A percentile compares a stretch with the other conserved stretches of the same genome.
These are phyloP conservation scores for Digitonthophagus gazella DNA, from an alignment of 2,888 invertebrate genomes.

Conservation along the genomic window DNA sequence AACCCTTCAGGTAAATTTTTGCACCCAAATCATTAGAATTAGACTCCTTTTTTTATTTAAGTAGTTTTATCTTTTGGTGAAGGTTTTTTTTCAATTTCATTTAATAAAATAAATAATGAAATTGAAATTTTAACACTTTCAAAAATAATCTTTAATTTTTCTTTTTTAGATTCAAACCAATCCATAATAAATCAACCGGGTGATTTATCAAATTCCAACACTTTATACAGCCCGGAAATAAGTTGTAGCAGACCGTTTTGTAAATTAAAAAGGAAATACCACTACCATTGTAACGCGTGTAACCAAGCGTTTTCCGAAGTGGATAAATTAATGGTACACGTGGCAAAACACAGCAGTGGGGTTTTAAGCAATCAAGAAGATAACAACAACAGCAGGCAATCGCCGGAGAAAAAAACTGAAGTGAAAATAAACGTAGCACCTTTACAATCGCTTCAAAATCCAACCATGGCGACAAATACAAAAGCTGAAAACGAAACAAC, in stretches of 20 bases:
- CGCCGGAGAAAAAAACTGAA: constrained; percentile 37
- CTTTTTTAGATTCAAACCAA: not conserved
- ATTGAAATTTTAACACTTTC: too few relatives aligned
- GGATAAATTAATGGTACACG: constrained; percentile 66
- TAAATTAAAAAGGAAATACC: constrained; percentile 73
- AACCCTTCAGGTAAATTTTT: constrained; percentile 58
- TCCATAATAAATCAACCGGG: not conserved
- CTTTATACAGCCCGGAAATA: constrained; percentile 62
- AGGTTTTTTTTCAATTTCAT: constrained; percentile 6
- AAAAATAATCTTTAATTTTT: not conserved
- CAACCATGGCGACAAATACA: constrained; percentile 18
- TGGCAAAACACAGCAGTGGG: constrained; percentile 67
- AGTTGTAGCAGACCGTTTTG: constrained; percentile 77
- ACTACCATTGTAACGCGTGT: constrained; percentile 78
- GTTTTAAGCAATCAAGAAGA: constrained; percentile 53
- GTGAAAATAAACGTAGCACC: constrained; percentile 49
- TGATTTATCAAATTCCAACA: constrained; percentile 48
- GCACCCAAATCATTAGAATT: constrained; percentile 44
- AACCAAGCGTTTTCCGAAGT: constrained; percentile 78
- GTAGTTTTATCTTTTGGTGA: constrained; percentile 15
- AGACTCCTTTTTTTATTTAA: not conserved
- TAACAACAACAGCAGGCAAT: constrained; percentile 42
- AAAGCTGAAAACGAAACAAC: constrained; percentile 32
- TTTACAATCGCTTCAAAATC: constrained; percentile 47
- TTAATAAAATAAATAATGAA: too few relatives aligned